Base-by-base conservation (phyloP, 2,888 invertebrate species). In the Physocephala rufipes region DNA sequence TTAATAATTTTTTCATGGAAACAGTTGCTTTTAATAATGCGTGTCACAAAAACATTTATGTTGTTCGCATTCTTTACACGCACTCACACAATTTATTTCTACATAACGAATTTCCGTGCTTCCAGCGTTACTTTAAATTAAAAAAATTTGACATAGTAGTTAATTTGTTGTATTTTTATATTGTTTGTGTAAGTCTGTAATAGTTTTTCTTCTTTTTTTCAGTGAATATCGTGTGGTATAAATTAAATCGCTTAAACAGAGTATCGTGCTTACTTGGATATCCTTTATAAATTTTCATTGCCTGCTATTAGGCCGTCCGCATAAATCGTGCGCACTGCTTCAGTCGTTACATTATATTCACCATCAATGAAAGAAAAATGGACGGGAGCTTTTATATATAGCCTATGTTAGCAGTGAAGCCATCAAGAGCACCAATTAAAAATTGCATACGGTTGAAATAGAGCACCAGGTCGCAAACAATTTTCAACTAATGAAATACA, bases 221-320 rank as follows among this genome's bases (percentile, higher is more conserved):
- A 49, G 28, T 16, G 53, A 28, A 28, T 28, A 28, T 2, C 24
- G 51, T 13, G 53, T 36, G 30, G 43, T 36, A 66, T 66, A 66
- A 66, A 66, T 66, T 55, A 36, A 66, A 53, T n/a, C 53, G 53
- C 66, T 66, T 66, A 66, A 53, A 21, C 28, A 13, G 28, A 28
- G 28, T 16, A 7, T 45, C 43, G n/a, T 43, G 62, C 15, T 12
- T 58, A 12, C 1, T n/a, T 45, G 21, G 16, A 13, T 15, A 15
- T 45, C 12, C 49, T 9, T 16, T 30, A 15, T 21, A 47, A 24
- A 28, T 67, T 67, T 61, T n/a, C 55, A 69, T 69, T 69, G 69
- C 69, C 36, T 69, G 53, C 69, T 55, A 63, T 58, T 67, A 45
- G 30, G 67, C 55, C 30, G 55, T 26, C 30, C 67, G 58, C 45